Conservation (phyloP, 2,888 invertebrate species). For the Agrilus mali region DNA sequence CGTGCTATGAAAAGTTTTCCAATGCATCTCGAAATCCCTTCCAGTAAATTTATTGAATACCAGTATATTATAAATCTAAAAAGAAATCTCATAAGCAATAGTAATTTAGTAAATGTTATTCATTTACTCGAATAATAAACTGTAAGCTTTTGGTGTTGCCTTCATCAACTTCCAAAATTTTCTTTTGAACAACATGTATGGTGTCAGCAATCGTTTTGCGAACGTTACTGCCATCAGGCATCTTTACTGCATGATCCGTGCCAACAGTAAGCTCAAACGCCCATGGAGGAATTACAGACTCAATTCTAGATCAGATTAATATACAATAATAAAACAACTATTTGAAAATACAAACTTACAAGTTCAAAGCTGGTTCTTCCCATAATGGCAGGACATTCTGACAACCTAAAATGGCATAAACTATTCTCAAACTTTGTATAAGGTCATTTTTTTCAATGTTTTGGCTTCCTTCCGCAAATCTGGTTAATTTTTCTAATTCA, state of each 20-base stretch:
- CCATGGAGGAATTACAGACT: constrained; percentile 43
- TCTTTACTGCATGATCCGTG: constrained; percentile 25
- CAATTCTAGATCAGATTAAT: constrained; percentile 35
- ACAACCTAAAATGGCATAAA: constrained; percentile 53
- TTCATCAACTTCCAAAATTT: constrained; percentile 51
- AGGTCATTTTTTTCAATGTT: constrained; percentile 52
- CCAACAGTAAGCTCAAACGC: constrained; percentile 39
- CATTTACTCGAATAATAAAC: constrained; percentile 29
- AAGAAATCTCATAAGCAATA: constrained; percentile 12
- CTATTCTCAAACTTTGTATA: constrained; percentile 51
- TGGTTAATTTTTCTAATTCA: constrained; percentile 46
- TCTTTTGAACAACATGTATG: constrained; percentile 48
- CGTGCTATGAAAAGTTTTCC: constrained; percentile 51
- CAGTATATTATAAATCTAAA: constrained; percentile 54
- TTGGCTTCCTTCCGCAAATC: constrained; percentile 40
- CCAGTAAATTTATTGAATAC: constrained; percentile 42
- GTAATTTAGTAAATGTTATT: neutral
- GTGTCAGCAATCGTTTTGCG: constrained; percentile 47
- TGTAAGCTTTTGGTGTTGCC: constrained; percentile 68
- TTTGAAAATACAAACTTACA: constrained; percentile 35
- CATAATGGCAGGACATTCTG: constrained; percentile 57
- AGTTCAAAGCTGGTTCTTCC: constrained; percentile 43
- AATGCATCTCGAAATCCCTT: constrained; percentile 47
- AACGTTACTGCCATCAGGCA: constrained; percentile 59
- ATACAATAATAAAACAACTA: constrained; percentile 4